Base-by-base conservation (phyloP, 2,113 vertebrate genomes). In the Myocastor coypus region DNA sequence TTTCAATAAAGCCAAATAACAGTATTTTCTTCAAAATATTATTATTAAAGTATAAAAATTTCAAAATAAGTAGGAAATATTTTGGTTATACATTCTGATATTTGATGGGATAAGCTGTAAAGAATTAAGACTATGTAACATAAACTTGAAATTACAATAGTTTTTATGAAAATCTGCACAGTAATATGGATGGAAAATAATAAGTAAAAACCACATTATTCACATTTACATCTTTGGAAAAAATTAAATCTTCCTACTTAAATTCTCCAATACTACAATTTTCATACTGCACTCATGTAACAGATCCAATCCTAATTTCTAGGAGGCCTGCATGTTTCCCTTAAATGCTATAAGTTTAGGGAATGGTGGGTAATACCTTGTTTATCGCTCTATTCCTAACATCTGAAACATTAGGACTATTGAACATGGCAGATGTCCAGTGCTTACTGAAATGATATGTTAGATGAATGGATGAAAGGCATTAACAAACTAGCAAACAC, bases 1-100 rank as follows among this genome's bases (percentile, higher is more conserved):
- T 86, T 30, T n/a, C 71, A 78, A 83, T 71, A 78, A 81, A 95
- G 3, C 2, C 17, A 89, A 94, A 88, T 64, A 40, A 59, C n/a
- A 78, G 26, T 57, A 94, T 24, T 83, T 13, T 83, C 83, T 95
- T 96, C 80, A 82, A 89, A 81, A 89, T 78, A 61, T 78, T 77
- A 13, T 57, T 85, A 59, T 50, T 68, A 87, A 46, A 20, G 24
- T 59, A 32, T 88, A 66, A 85, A 73, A 92, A 57, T 83, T 32
- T 24, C 11, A 88, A 89, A 90, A 64, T 69, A 8, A 75, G 22
- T 64, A 82, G 16, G 71, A 71, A 83, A 95, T 19, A 89, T 91
- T 55, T 73, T 17, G 34, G 46, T 73, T 6, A 64, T 1, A 30
- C 52, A 93, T 66, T 71, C 59, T 71, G 8, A 66, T 71, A 8